Evolutionary conservation across 2,797 vertebrate genomes (phyloP).

Genomic region (Cynodonichthys magdalenae): DNA sequence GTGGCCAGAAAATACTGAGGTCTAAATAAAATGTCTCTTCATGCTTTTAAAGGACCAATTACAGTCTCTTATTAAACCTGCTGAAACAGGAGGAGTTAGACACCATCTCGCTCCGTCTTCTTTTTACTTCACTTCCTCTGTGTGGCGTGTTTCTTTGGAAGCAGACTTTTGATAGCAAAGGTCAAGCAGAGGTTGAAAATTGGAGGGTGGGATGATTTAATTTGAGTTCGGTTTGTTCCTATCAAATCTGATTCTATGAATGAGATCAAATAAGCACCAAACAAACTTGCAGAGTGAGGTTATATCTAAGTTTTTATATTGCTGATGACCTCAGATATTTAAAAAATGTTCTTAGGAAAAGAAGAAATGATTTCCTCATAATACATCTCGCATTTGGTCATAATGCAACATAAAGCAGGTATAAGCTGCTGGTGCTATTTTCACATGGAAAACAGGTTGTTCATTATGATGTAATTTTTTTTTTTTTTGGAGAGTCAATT

Average conservation of each 20-base stretch:
- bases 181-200: no score
- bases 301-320: background rate
- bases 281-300: background rate
- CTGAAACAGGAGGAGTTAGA: no score
- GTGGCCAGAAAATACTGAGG: no score
- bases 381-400: background rate
- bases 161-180: no score
- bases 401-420: background rate
- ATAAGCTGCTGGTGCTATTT: background rate
- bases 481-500: constrained; percentile 39
- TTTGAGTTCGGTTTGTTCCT: background rate
- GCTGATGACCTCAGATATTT: background rate
- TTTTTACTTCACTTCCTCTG: no score
- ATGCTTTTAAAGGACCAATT: no score
- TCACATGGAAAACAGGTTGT: constrained; percentile 34
- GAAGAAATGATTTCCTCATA: background rate
- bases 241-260: background rate
- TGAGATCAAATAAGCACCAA: background rate
- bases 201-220: background rate
- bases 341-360: background rate
- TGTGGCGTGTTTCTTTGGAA: no score
- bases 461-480: constrained; percentile 32
- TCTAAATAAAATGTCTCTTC: no score
- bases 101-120: no score
- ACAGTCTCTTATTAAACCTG: no score